A percentile compares a stretch with the other conserved stretches of the same genome.
phyloP scores from a whole-genome alignment of 2,113 vertebrate species.

The Heterocephalus glaber region DNA sequence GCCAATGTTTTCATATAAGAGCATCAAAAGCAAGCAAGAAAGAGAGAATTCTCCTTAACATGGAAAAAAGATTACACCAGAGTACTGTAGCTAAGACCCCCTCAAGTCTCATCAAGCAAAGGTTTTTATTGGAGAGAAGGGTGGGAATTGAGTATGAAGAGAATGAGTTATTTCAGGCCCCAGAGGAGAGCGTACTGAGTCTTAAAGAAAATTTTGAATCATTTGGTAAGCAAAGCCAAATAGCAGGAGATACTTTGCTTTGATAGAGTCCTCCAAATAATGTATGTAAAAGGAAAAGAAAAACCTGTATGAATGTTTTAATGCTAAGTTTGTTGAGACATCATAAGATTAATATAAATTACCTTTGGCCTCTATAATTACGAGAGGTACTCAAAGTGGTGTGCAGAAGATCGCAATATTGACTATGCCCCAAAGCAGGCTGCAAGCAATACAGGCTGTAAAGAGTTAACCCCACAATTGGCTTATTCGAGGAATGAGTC shows the following conservation, averaged over 20 bases:
- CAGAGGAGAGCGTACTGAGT: background rate
- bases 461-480: no score
- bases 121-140: background rate
- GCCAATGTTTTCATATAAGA: background rate
- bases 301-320: no score
- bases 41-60: background rate
- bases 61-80: background rate
- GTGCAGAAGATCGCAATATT: no score
- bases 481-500: no score
- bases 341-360: no score
- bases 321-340: no score
- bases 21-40: background rate
- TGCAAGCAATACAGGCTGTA: no score
- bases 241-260: background rate
- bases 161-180: background rate
- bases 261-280: background rate
- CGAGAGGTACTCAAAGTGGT: no score
- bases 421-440: no score
- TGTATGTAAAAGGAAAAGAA: background rate
- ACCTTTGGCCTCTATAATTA: no score
- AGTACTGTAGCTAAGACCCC: background rate
- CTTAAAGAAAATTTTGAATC: background rate
- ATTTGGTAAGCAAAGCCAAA: background rate
- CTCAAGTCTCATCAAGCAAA: background rate
- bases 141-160: background rate